Conservation (phyloP, 1,140 invertebrate genomes). For the Zaprionus ghesquierei region DNA sequence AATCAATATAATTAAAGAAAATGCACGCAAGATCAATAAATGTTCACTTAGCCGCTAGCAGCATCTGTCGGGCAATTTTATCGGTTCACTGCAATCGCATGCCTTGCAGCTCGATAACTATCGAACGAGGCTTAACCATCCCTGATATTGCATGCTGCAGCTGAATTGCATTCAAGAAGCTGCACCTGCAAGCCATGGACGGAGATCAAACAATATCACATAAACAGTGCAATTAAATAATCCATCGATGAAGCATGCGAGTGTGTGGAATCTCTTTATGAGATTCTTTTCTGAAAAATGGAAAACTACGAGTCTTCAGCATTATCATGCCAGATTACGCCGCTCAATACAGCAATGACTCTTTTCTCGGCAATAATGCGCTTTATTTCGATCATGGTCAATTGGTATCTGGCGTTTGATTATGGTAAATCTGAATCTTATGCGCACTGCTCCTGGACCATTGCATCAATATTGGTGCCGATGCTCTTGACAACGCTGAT, state of each 20-base stretch:
- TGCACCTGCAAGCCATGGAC: neutral
- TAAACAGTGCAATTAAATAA: neutral
- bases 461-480: constrained; percentile 51
- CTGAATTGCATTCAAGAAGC: neutral
- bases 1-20: too few relatives aligned
- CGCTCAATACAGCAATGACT: constrained; percentile 29
- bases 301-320: neutral
- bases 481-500: constrained; percentile 57
- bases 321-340: constrained; percentile 24
- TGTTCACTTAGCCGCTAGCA: too few relatives aligned
- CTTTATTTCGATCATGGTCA: constrained; percentile 51
- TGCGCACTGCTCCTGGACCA: constrained; percentile 52
- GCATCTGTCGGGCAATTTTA: neutral
- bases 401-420: constrained; percentile 49
- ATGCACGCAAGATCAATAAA: too few relatives aligned
- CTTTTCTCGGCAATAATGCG: constrained; percentile 41
- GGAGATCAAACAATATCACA: neutral
- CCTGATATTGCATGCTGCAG: neutral
- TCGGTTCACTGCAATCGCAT: neutral
- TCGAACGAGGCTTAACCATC: neutral
- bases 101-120: constrained; percentile 16
- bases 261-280: neutral
- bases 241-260: neutral
- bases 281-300: neutral
- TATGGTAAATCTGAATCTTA: constrained; percentile 38